Evolutionary conservation across 2,113 vertebrate species (phyloP).

Genomic region (Nycticorax nycticorax): DNA sequence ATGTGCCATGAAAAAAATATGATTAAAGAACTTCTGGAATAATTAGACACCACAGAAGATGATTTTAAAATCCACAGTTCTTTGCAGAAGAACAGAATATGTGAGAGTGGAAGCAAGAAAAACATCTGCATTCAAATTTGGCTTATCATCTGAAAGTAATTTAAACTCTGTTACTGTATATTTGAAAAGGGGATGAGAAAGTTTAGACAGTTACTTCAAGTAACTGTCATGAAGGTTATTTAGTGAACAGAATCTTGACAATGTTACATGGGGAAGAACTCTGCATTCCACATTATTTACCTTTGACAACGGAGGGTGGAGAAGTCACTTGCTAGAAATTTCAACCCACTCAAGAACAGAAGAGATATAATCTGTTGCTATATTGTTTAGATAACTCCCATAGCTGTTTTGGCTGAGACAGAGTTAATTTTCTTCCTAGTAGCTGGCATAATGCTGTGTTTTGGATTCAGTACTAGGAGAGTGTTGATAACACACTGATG

Average conservation of each 20-base stretch:
- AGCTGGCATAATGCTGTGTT: too few relatives aligned
- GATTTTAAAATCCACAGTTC: not conserved
- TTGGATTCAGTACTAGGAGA: too few relatives aligned
- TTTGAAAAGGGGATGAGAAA: not conserved
- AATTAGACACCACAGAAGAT: not conserved
- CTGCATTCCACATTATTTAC: not conserved
- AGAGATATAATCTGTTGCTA: not conserved
- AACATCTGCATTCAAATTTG: not conserved
- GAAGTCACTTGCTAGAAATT: not conserved
- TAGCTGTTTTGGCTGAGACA: not conserved
- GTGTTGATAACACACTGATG: too few relatives aligned
- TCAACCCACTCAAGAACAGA: not conserved
- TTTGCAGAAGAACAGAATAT: not conserved
- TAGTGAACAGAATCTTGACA: not conserved
- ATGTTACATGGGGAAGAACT: not conserved
- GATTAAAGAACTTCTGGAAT: not conserved
- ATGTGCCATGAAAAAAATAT: not conserved
- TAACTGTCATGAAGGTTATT: not conserved
- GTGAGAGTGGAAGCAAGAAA: not conserved
- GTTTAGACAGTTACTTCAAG: not conserved
- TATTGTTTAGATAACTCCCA: not conserved
- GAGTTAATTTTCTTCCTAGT: too few relatives aligned
- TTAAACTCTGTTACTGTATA: not conserved
- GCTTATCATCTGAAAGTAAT: not conserved
- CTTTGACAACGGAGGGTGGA: slow-evolving; percentile 1